Evolutionary conservation across 1,140 invertebrate genomes (phyloP), one percentile per base, ranked within the genome.

Genomic region (Anoplophora glabripennis): DNA sequence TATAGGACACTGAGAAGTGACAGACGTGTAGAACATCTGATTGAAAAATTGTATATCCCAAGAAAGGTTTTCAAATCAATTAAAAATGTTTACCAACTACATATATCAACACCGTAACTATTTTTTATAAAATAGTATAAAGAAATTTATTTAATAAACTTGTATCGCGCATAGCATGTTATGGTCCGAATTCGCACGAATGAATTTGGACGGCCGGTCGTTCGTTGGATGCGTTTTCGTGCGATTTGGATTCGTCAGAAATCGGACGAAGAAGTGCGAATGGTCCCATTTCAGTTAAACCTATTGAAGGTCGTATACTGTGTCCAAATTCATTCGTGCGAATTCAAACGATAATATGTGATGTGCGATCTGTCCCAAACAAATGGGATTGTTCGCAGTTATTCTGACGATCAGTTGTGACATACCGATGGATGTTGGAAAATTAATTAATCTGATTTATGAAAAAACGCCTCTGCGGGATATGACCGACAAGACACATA

Each of bases 391-490:
- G 10, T 41, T 41, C 38, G 9, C 38, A 41, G 38, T 41, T 41
- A 10, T 41, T 41, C n/a, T 41, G 38, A 41, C 3, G 38, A 41
- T 8, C 11, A 5, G 38, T 41, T 41, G 38, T 41, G 15, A 41
- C 38, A 41, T 5, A 41, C 10, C 21, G 21, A 28, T 28, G 21
- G 21, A 28, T 28, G 21, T 28, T 28, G 21, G 5, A 28, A 28
- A 28, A 28, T 5, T 28, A 28, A 28, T 28, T 28, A 28, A 5
- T 28, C 5, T 45, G 15, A 18, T 45, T 45, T 15, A 45, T 45
- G 42, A 45, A 14, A 45, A 18, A 45, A 18, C 14, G 17, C n/a
- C 42, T 45, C 17, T 53, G 36, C 38, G 51, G 51, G 51, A 53
- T 53, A 35, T 37, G 36, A 53, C 9, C 33, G 11, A 41, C 17